Percentiles rank a stretch among this genome's conserved stretches.
Evolutionary conservation across 2,888 invertebrate species (phyloP).

Genomic region (Polylopha cassiicola): DNA sequence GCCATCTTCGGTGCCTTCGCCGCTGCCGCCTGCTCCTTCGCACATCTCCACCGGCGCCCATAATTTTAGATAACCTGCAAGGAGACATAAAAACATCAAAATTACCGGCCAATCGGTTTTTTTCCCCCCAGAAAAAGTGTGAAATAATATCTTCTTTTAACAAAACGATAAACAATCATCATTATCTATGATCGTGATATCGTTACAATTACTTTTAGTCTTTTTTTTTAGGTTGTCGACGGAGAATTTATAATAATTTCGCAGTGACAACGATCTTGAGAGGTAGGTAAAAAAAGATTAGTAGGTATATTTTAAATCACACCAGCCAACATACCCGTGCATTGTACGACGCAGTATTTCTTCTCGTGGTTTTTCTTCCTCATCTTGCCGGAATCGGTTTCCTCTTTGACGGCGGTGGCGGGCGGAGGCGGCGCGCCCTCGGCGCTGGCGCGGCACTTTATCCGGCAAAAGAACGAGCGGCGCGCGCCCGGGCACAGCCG

Average conservation of each 20-base stretch:
- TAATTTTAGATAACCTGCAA: constrained; percentile 87
- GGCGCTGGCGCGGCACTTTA: constrained; percentile 83
- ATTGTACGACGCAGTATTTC: constrained; percentile 93
- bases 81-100: not conserved
- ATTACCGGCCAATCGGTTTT: no score
- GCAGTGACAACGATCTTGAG: no score
- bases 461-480: constrained; percentile 94
- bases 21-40: constrained; percentile 79
- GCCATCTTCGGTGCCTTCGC: constrained; percentile 76
- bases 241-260: no score
- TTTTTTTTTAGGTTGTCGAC: no score
- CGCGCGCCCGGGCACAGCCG: constrained; percentile 92
- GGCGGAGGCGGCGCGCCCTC: constrained; percentile 23
- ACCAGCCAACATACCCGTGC: constrained; percentile 84
- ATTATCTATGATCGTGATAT: no score
- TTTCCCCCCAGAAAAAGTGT: no score
- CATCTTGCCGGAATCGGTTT: constrained; percentile 80
- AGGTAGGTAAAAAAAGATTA: no score
- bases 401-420: constrained; percentile 80
- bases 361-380: constrained; percentile 83
- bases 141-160: no score
- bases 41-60: constrained; percentile 90
- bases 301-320: no score
- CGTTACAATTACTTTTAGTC: no score
- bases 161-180: no score